Conservation (phyloP, 2,888 invertebrate genomes). For the Agrotis ipsilon region DNA sequence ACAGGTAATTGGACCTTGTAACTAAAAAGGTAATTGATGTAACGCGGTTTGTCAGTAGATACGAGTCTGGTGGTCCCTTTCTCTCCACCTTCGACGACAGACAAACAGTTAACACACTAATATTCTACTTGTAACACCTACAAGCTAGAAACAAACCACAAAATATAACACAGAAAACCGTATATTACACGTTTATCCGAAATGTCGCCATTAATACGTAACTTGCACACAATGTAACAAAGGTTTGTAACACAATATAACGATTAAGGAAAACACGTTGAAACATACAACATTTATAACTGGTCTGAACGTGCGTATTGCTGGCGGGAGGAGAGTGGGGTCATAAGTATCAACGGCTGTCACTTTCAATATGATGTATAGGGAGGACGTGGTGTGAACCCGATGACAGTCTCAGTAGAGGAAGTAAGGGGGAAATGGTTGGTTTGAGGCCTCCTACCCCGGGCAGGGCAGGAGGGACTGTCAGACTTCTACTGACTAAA, state of each 20-base stretch:
- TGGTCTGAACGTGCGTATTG: constrained; percentile 46
- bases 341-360: constrained; percentile 57
- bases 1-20: too few species aligned
- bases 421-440: neutral
- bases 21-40: too few species aligned
- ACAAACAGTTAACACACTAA: too few species aligned
- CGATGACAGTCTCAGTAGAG: constrained; percentile 33
- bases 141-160: neutral
- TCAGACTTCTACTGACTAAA: too few species aligned
- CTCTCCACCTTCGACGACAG: too few species aligned
- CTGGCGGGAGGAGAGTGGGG: constrained; percentile 30
- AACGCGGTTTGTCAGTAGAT: too few species aligned
- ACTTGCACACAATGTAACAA: constrained; percentile 35
- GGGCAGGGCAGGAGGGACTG: too few species aligned
- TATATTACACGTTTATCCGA: constrained; percentile 33
- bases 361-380: constrained; percentile 49
- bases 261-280: constrained; percentile 54
- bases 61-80: too few species aligned
- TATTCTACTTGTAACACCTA: neutral
- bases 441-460: too few species aligned
- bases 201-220: constrained; percentile 32
- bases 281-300: constrained; percentile 34
- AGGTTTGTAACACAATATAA: constrained; percentile 40
- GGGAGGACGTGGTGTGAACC: constrained; percentile 38
- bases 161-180: constrained; percentile 16